Percentiles rank a stretch among this genome's conserved stretches.
Conservation (phyloP, 2,888 invertebrate genomes). For the Dolomedes plantarius region DNA sequence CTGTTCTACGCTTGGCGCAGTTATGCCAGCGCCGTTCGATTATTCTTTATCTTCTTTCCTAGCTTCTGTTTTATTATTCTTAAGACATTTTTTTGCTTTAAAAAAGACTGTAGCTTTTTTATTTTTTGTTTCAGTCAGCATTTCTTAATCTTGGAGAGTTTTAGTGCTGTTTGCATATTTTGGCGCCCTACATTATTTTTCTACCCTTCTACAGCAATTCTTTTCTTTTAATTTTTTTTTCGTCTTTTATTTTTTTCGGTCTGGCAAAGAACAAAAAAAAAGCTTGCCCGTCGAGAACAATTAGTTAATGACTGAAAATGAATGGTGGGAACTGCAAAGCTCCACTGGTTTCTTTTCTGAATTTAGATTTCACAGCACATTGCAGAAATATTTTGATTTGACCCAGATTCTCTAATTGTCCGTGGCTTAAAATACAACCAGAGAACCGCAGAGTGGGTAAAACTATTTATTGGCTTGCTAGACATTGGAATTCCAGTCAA, state of each 20-base stretch:
- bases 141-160: background rate
- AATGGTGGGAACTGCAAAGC: background rate
- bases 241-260: background rate
- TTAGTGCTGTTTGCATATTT: background rate
- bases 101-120: background rate
- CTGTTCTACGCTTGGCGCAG: background rate
- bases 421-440: too few species aligned
- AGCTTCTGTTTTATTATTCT: slow-evolving; percentile 5
- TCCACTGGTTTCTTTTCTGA: too few species aligned
- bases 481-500: too few species aligned
- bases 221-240: too few species aligned
- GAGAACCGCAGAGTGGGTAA: too few species aligned
- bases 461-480: too few species aligned
- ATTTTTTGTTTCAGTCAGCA: slow-evolving; percentile 17
- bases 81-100: background rate
- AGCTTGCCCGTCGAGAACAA: background rate
- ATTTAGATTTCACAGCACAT: too few species aligned
- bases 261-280: background rate
- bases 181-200: background rate
- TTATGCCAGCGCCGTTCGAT: background rate
- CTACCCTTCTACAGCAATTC: too few species aligned
- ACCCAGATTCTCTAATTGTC: too few species aligned
- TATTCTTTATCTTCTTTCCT: slow-evolving; percentile 25
- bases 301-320: background rate
- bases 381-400: too few species aligned